Conservation (phyloP, 1,140 invertebrate species). For the Macrosteles quadrilineatus region DNA sequence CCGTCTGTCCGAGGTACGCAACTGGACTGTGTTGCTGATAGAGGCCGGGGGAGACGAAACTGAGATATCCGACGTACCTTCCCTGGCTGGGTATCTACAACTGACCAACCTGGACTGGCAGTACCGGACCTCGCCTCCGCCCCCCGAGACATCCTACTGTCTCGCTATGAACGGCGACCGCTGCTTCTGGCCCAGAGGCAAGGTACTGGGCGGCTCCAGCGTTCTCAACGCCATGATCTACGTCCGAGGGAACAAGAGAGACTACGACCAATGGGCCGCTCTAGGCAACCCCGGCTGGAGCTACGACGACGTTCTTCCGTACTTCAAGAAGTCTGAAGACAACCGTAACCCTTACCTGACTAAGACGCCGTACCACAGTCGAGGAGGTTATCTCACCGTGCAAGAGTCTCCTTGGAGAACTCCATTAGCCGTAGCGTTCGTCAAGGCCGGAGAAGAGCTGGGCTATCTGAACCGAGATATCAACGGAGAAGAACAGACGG, state of each 20-base stretch:
- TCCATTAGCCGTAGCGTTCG: slow-evolving; percentile 75
- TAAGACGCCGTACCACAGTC: slow-evolving; percentile 70
- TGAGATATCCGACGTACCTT: slow-evolving; percentile 76
- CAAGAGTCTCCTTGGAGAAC: slow-evolving; percentile 81
- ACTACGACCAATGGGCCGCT: slow-evolving; percentile 90
- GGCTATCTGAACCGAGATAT: slow-evolving; percentile 77
- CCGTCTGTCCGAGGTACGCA: slow-evolving; percentile 74
- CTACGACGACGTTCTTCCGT: slow-evolving; percentile 82
- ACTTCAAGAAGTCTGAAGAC: slow-evolving; percentile 87
- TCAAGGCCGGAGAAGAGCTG: slow-evolving; percentile 76
- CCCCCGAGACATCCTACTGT: slow-evolving; percentile 63
- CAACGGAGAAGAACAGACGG: slow-evolving; percentile 80
- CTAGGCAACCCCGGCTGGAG: slow-evolving; percentile 90
- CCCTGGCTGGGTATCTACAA: slow-evolving; percentile 73
- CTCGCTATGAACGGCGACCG: slow-evolving; percentile 80
- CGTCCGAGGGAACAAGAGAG: slow-evolving; percentile 84
- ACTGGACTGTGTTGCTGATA: slow-evolving; percentile 78
- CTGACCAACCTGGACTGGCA: slow-evolving; percentile 88
- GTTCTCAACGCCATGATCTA: slow-evolving; percentile 96
- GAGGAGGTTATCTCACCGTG: slow-evolving; percentile 79
- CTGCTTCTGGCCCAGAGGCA: slow-evolving; percentile 86
- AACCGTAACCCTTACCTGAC: slow-evolving; percentile 79
- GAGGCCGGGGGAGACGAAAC: slow-evolving; percentile 84
- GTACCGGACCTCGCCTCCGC: slow-evolving; percentile 83
- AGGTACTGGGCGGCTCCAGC: slow-evolving; percentile 89